A percentile compares a stretch with the other conserved stretches of the same genome.
Evolutionary conservation across 2,888 invertebrate species (phyloP).

Genomic region (Torymus texanus): DNA sequence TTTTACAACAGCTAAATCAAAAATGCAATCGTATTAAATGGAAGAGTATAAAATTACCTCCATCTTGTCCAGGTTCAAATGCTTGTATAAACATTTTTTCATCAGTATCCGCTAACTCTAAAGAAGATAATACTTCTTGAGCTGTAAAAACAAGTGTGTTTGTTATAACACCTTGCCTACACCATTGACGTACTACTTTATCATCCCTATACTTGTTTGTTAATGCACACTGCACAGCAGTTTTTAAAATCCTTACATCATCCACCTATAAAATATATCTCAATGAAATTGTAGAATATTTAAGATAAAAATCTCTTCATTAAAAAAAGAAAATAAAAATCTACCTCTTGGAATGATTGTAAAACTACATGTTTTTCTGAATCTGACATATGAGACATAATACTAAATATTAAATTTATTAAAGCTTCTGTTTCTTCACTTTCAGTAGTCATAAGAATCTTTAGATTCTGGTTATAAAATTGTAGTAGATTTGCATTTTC

Average conservation of each 20-base stretch:
- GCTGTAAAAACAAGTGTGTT: slow-evolving; percentile 73
- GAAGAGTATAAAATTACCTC: slow-evolving; percentile 68
- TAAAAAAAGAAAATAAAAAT: slow-evolving; percentile 1
- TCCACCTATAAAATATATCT: slow-evolving; percentile 60
- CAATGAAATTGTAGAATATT: too few relatives aligned
- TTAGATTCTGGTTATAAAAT: slow-evolving; percentile 74
- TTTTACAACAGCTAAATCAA: neutral
- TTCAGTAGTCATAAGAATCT: slow-evolving; percentile 77
- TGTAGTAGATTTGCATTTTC: slow-evolving; percentile 65
- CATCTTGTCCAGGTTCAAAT: slow-evolving; percentile 68
- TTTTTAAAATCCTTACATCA: slow-evolving; percentile 61
- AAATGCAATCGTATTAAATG: neutral
- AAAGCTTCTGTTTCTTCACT: slow-evolving; percentile 77
- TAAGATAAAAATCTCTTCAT: too few relatives aligned
- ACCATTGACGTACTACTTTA: slow-evolving; percentile 75
- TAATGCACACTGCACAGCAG: slow-evolving; percentile 68
- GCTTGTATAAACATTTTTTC: slow-evolving; percentile 64
- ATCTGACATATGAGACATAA: slow-evolving; percentile 78
- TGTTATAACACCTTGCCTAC: slow-evolving; percentile 73
- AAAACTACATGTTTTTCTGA: slow-evolving; percentile 78
- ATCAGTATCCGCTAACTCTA: slow-evolving; percentile 59
- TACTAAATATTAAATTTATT: slow-evolving; percentile 80
- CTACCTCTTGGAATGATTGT: slow-evolving; percentile 78
- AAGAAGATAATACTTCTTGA: slow-evolving; percentile 61
- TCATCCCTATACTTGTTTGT: slow-evolving; percentile 75